Conservation (phyloP, 23 tunicate genomes). For the Halocynthia aurantium region DNA sequence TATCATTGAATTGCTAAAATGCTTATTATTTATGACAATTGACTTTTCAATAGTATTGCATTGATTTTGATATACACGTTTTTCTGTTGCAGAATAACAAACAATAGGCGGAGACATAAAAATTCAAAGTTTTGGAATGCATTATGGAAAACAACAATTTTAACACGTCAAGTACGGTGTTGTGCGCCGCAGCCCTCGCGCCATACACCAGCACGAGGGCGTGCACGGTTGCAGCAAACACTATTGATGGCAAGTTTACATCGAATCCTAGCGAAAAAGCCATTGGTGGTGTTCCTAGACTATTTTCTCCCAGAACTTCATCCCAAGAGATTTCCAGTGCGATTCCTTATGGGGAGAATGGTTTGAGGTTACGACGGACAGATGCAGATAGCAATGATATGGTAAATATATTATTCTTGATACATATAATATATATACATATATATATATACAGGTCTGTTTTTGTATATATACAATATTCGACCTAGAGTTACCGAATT, state of each 20-base stretch:
- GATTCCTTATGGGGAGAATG: neutral
- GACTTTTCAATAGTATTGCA: neutral
- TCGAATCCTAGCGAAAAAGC: neutral
- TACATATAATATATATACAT: no score
- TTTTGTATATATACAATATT: no score
- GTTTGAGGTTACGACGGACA: neutral
- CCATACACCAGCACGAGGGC: neutral
- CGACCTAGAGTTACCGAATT: no score
- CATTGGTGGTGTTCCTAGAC: no score
- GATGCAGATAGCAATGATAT: neutral
- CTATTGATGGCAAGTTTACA: neutral
- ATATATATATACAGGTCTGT: no score
- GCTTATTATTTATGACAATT: neutral
- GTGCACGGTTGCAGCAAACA: neutral
- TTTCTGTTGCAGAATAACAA: no score
- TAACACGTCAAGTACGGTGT: neutral
- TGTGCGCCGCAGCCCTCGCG: neutral
- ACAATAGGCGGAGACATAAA: no score
- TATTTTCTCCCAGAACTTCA: neutral
- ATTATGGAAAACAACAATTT: no score
- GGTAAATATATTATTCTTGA: no score
- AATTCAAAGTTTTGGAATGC: no score
- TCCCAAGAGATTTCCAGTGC: slow-evolving; percentile 2
- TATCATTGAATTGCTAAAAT: neutral
- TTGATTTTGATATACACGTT: no score